Evolutionary conservation across 2,113 vertebrate species (phyloP).

Genomic region (Psilopsiagon aurifrons): DNA sequence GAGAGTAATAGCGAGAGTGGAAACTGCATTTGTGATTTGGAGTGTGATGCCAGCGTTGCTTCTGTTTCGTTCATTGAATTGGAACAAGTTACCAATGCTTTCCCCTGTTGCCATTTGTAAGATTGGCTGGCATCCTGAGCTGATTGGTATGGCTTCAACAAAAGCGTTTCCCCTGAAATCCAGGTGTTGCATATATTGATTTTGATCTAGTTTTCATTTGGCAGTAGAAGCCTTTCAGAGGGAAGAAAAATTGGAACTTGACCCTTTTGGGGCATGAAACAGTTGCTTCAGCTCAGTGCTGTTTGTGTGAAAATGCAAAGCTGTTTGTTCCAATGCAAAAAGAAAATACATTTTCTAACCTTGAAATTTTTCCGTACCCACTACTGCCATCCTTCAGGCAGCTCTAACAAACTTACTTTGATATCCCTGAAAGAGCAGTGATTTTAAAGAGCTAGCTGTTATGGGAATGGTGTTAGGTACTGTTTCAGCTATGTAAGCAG

Average conservation of each 20-base stretch:
- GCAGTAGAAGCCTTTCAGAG: background rate
- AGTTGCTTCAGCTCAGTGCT: background rate
- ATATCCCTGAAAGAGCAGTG: background rate
- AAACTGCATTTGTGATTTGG: background rate
- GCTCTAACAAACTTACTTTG: background rate
- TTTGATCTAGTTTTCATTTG: background rate
- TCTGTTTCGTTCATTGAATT: background rate
- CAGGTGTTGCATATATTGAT: background rate
- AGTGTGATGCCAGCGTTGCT: background rate
- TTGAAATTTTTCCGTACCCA: background rate
- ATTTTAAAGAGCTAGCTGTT: background rate
- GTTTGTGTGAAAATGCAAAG: background rate
- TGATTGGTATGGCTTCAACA: background rate
- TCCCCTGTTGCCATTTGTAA: background rate
- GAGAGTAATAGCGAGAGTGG: background rate
- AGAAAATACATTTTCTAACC: background rate
- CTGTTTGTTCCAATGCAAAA: background rate
- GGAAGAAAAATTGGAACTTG: background rate
- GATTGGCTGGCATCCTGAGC: background rate
- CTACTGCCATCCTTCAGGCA: background rate
- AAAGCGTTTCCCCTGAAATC: background rate
- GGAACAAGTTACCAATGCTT: background rate
- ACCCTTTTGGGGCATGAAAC: background rate
- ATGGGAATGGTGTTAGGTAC: background rate
- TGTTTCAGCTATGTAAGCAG: background rate